These are phyloP conservation scores for Oncorhynchus clarkii DNA, from an alignment of 2,113 vertebrate genomes.

Conservation along the genomic window DNA sequence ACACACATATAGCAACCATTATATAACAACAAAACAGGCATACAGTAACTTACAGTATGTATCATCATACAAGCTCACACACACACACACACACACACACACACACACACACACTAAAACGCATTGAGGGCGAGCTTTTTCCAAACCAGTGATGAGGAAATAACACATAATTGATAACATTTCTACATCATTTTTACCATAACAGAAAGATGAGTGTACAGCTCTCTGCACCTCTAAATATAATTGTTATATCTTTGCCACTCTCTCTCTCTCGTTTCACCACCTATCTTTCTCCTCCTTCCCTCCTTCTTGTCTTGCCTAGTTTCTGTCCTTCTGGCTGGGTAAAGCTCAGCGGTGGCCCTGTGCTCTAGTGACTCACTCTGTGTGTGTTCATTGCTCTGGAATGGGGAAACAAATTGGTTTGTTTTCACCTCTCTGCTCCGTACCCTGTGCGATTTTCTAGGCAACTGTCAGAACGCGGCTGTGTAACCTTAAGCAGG, in stretches of 20 bases:
- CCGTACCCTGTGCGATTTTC: conserved; percentile 54
- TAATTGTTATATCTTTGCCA: too few species aligned
- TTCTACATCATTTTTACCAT: too few species aligned
- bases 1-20: neutral
- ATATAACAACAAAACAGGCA: conserved; percentile 36
- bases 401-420: conserved; percentile 61
- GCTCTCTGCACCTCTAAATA: too few species aligned
- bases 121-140: too few species aligned
- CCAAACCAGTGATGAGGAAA: too few species aligned
- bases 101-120: conserved; percentile 13
- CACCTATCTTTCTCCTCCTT: too few species aligned
- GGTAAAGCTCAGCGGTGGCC: too few species aligned
- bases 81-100: conserved; percentile 24
- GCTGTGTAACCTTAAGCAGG: conserved; percentile 52
- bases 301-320: too few species aligned
- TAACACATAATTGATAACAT: neutral
- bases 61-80: conserved; percentile 27
- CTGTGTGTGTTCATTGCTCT: conserved; percentile 40
- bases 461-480: conserved; percentile 57
- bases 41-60: conserved; percentile 20
- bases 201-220: too few species aligned
- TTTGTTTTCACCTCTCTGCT: conserved; percentile 59
- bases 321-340: too few species aligned
- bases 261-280: too few species aligned
- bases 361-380: too few species aligned